Conservation (phyloP, 2,888 invertebrate species). For the Drosophila meridionalis region DNA sequence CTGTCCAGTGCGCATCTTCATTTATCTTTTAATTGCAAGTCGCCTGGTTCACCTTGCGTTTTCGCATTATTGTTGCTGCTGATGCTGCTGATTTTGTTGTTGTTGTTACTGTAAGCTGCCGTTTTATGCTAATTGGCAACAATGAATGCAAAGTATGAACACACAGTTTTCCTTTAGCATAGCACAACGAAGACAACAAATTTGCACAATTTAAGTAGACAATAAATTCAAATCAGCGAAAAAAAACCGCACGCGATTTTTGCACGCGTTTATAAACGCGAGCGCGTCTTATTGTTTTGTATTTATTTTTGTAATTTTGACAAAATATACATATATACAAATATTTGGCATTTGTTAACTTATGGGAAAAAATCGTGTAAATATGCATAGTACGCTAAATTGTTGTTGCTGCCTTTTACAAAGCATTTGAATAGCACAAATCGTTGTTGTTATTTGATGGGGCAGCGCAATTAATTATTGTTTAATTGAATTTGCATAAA, state of each 20-base stretch:
- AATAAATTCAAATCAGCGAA: slow-evolving; percentile 66
- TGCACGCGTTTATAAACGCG: slow-evolving; percentile 43
- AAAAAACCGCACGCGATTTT: slow-evolving; percentile 33
- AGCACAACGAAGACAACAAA: slow-evolving; percentile 35
- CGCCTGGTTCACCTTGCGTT: slow-evolving; percentile 50
- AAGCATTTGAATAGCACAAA: background rate
- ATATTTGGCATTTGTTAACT: slow-evolving; percentile 50
- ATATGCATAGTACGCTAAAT: slow-evolving; percentile 57
- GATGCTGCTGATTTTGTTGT: slow-evolving; percentile 20
- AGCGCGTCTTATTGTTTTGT: slow-evolving; percentile 2
- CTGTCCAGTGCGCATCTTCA: slow-evolving; percentile 57
- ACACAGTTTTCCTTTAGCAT: slow-evolving; percentile 53
- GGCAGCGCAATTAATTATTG: slow-evolving; percentile 54
- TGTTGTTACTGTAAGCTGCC: slow-evolving; percentile 30
- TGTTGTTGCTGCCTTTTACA: slow-evolving; percentile 14
- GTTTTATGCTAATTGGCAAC: slow-evolving; percentile 70
- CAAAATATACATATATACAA: slow-evolving; percentile 6
- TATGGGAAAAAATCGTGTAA: slow-evolving; percentile 69
- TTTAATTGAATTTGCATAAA: slow-evolving; percentile 71
- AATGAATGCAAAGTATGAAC: slow-evolving; percentile 65
- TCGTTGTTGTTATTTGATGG: slow-evolving; percentile 4
- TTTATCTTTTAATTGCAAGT: slow-evolving; percentile 60
- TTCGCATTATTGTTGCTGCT: background rate
- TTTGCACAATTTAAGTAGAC: slow-evolving; percentile 62
- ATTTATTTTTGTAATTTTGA: slow-evolving; percentile 10